Base-by-base conservation (phyloP, 2,888 invertebrate genomes). In the Chymomyza amoena region DNA sequence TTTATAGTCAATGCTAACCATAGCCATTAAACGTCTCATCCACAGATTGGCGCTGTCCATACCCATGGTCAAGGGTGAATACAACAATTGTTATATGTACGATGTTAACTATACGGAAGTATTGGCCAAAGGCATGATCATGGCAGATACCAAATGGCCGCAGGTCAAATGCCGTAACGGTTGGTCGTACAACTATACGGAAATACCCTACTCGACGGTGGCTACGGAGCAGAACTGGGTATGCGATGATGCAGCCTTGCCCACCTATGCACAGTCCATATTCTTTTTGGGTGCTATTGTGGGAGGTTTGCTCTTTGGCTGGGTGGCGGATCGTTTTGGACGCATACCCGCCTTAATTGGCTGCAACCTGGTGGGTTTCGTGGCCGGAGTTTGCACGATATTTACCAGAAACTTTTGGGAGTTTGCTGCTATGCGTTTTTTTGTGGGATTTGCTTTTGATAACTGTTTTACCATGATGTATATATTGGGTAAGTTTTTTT, bases 391-490 rank as follows among this genome's bases (percentile, higher is more conserved):
- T 3, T 94, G 94, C 0, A 96, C 97, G 0, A 95, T 96, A 0
- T 95, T 95, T 90, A 93, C 94, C 71, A 91, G 92, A 61, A 94
- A 93, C 45, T 97, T 97, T 90, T 95, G 95, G 94, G 92, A 95
- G 1, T 97, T 97, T 90, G 94, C 96, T 2, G 88, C 95, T 0
- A 96, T 96, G 91, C 93, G 97, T 61, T 97, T 97, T 92, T 93
- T 97, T 64, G 96, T 97, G 2, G 97, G 97, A 6, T 93, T 97
- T 89, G 97, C 96, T 2, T 97, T 97, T 87, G 97, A 97, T 91
- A 97, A 97, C 91, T 97, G 96, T 88, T 97, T 97, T 91, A 97
- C 96, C 32, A 97, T 97, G 97, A 97, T 97, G 96, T 97, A 97
- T 82, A 97, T 97, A 89, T 92, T 97, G 80, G 96, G 97, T 97